Conservation (phyloP, 2,113 vertebrate genomes). For the Elaphurus davidianus region DNA sequence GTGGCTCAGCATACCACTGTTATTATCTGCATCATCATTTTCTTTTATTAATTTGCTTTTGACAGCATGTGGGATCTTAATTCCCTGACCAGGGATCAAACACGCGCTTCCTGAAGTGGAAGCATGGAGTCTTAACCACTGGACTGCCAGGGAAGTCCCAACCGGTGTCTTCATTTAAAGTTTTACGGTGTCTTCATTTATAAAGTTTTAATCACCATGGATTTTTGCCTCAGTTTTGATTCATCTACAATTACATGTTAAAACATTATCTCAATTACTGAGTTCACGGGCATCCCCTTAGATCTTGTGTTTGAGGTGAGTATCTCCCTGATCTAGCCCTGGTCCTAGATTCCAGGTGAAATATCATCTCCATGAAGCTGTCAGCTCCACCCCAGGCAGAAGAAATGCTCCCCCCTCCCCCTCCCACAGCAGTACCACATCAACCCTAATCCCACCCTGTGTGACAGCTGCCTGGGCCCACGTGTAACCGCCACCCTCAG, state of each 20-base stretch:
- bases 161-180: background rate
- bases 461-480: background rate
- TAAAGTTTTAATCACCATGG: background rate
- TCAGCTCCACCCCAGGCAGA: background rate
- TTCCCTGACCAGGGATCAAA: background rate
- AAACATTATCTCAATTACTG: background rate
- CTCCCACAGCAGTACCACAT: fast-evolving
- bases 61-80: background rate
- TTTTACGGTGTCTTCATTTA: background rate
- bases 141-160: background rate
- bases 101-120: background rate
- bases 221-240: background rate
- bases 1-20: background rate
- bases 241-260: background rate
- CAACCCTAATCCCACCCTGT: background rate
- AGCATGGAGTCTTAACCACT: background rate
- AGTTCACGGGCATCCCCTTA: background rate
- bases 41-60: background rate
- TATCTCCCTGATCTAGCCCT: no score
- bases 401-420: background rate
- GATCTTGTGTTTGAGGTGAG: background rate
- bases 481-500: background rate
- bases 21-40: background rate
- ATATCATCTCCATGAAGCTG: background rate
- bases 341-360: background rate